A percentile compares a stretch with the other conserved stretches of the same genome.
phyloP scores from a whole-genome alignment of 2,888 invertebrate genomes.

The Dinocampus coccinellae region DNA sequence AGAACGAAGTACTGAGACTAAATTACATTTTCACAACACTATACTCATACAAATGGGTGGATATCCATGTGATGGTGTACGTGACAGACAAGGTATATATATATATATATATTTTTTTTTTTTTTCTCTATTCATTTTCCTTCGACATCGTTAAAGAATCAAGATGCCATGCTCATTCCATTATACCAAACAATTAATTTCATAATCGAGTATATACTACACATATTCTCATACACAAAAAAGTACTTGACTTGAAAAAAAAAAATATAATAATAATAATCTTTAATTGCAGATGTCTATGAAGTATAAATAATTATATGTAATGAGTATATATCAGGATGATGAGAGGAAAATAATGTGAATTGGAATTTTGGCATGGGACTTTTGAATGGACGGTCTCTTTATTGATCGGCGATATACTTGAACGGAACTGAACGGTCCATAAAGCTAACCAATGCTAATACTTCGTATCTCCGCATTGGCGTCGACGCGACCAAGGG shows the following conservation, averaged over 20 bases:
- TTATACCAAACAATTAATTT: slow-evolving; percentile 30
- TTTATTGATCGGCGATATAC: slow-evolving; percentile 45
- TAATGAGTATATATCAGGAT: neutral
- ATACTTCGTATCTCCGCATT: slow-evolving; percentile 69
- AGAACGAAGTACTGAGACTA: slow-evolving; percentile 55
- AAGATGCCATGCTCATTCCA: slow-evolving; percentile 1
- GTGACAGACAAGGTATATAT: neutral
- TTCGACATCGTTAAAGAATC: neutral
- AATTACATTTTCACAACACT: slow-evolving; percentile 66
- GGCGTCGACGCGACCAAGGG: slow-evolving; percentile 55
- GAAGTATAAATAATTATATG: no score
- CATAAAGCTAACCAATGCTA: slow-evolving; percentile 76
- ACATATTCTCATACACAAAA: slow-evolving; percentile 19
- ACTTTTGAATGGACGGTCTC: slow-evolving; percentile 28
- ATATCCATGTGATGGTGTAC: neutral
- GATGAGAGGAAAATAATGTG: slow-evolving; percentile 7
- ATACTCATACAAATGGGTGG: slow-evolving; percentile 19
- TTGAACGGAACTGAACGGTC: slow-evolving; percentile 71
- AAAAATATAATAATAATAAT: neutral
- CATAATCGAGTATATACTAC: neutral
- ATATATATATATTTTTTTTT: slow-evolving; percentile 28
- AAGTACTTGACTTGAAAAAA: slow-evolving; percentile 16
- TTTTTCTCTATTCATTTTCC: slow-evolving; percentile 12
- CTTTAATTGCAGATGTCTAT: no score
- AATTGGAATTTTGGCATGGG: slow-evolving; percentile 25